Evolutionary conservation across 2,888 invertebrate genomes (phyloP).

Genomic region (Tuta absoluta): DNA sequence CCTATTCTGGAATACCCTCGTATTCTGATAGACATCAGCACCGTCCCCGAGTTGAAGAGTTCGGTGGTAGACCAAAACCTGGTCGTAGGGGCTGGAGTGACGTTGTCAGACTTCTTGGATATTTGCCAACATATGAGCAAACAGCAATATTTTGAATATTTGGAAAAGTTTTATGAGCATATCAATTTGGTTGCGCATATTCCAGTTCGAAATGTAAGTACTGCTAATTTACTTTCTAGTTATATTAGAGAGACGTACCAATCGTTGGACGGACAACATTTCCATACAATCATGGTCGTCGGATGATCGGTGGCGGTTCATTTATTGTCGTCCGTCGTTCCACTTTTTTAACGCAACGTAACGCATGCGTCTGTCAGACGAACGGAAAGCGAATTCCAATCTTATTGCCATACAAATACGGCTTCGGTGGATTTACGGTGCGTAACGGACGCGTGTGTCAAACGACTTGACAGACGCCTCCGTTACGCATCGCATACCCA

Average conservation of each 20-base stretch:
- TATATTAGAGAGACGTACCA: too few relatives aligned
- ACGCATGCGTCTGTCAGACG: too few relatives aligned
- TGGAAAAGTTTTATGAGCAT: slow-evolving; percentile 82
- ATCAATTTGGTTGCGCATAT: slow-evolving; percentile 86
- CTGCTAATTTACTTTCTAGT: background rate
- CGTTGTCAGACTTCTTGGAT: slow-evolving; percentile 69
- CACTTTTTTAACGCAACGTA: too few relatives aligned
- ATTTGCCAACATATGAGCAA: slow-evolving; percentile 64
- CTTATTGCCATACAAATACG: too few relatives aligned
- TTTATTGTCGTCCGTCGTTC: too few relatives aligned
- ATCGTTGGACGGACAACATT: too few relatives aligned
- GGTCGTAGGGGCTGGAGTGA: slow-evolving; percentile 64
- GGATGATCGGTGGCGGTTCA: too few relatives aligned
- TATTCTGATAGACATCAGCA: slow-evolving; percentile 82
- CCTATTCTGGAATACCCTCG: slow-evolving; percentile 61
- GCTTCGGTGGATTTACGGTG: too few relatives aligned
- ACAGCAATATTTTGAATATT: slow-evolving; percentile 80
- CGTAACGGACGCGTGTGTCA: too few relatives aligned
- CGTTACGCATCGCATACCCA: too few relatives aligned
- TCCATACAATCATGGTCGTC: background rate
- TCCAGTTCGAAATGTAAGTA: slow-evolving; percentile 86
- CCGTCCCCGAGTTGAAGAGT: slow-evolving; percentile 77
- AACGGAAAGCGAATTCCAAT: too few relatives aligned
- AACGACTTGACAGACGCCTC: too few relatives aligned
- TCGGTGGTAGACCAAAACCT: slow-evolving; percentile 63